These are phyloP conservation scores for Shinisaurus crocodilurus DNA, from an alignment of 2,113 vertebrate species.

Conservation along the genomic window DNA sequence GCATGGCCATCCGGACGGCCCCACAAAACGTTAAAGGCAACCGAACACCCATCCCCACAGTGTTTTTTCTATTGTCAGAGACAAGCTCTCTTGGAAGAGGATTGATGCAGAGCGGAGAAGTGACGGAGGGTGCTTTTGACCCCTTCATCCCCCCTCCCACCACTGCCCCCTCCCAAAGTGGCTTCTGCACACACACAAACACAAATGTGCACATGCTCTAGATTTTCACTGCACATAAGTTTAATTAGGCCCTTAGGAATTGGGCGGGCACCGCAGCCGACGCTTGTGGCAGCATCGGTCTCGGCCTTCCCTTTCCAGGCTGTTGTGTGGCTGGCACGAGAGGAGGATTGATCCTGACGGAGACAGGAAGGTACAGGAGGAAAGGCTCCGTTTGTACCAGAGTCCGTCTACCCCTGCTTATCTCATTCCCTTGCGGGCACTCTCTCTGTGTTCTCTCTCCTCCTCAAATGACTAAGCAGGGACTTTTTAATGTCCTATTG, in stretches of 20 bases:
- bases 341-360: background rate
- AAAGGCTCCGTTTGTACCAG: background rate
- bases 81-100: too few relatives aligned
- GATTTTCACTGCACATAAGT: background rate
- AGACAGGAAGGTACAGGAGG: background rate
- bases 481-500: slow-evolving; percentile 25
- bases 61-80: too few relatives aligned
- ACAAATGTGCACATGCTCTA: too few relatives aligned
- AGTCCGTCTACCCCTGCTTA: background rate
- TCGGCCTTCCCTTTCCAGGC: background rate
- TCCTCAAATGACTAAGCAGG: background rate
- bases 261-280: background rate
- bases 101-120: too few relatives aligned
- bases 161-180: too few relatives aligned
- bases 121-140: too few relatives aligned
- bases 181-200: too few relatives aligned
- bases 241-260: background rate
- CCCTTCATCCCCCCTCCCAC: too few relatives aligned
- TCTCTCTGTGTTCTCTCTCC: background rate
- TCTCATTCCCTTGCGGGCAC: background rate
- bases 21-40: too few relatives aligned
- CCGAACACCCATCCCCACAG: too few relatives aligned
- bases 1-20: too few relatives aligned
- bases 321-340: background rate
- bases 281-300: background rate